Evolutionary conservation across 2,888 invertebrate species (phyloP).

Genomic region (Peribatodes rhomboidaria): DNA sequence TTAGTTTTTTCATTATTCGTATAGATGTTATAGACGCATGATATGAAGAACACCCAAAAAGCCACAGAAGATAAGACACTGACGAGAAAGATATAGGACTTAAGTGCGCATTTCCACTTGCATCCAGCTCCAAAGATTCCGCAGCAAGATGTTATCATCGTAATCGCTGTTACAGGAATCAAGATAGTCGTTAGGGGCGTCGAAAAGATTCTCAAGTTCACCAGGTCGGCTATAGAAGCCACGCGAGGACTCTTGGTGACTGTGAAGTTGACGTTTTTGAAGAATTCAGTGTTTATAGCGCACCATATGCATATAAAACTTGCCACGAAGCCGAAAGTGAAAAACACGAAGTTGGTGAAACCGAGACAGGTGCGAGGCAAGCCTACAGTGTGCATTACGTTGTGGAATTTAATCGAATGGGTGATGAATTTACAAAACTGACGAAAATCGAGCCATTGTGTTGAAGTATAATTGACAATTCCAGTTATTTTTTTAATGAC

Average conservation of each 20-base stretch:
- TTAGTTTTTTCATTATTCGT: slow-evolving; percentile 64
- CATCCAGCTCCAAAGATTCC: slow-evolving; percentile 78
- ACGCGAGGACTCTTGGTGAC: slow-evolving; percentile 72
- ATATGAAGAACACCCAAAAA: slow-evolving; percentile 73
- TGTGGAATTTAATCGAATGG: not conserved
- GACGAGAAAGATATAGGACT: slow-evolving; percentile 73
- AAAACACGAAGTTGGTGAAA: slow-evolving; percentile 73
- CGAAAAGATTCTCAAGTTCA: slow-evolving; percentile 71
- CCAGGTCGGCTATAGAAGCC: slow-evolving; percentile 64
- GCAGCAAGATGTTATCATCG: slow-evolving; percentile 76
- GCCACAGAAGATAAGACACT: slow-evolving; percentile 60
- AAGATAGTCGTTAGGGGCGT: slow-evolving; percentile 71
- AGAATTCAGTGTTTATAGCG: slow-evolving; percentile 71
- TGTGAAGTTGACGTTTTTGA: slow-evolving; percentile 74
- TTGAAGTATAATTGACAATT: not conserved
- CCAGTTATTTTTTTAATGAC: not conserved
- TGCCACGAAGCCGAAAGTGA: slow-evolving; percentile 62
- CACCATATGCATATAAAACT: slow-evolving; percentile 75
- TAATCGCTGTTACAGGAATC: slow-evolving; percentile 62
- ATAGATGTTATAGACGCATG: slow-evolving; percentile 73
- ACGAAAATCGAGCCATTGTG: slow-evolving; percentile 4
- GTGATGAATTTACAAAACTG: not conserved
- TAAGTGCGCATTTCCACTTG: slow-evolving; percentile 73
- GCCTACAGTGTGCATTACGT: slow-evolving; percentile 72
- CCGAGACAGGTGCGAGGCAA: slow-evolving; percentile 78